Percentiles rank a stretch among this genome's conserved stretches.
Evolutionary conservation across 2,888 invertebrate genomes (phyloP).

Genomic region (Chaetoderma sp.): DNA sequence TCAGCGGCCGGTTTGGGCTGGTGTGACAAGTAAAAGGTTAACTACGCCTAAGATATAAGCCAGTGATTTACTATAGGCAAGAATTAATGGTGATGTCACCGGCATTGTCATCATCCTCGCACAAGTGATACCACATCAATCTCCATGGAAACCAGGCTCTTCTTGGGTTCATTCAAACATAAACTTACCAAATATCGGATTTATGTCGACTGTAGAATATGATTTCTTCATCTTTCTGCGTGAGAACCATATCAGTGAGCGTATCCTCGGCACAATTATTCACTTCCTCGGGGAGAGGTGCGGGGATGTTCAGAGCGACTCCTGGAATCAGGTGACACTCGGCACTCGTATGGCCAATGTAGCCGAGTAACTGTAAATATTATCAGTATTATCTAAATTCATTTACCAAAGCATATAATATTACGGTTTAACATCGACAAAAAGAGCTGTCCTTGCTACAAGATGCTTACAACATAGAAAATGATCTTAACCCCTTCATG

Average conservation of each 20-base stretch:
- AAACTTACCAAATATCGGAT: conserved; percentile 53
- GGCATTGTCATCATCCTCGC: no score
- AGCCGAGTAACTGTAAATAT: conserved; percentile 80
- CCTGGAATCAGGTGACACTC: conserved; percentile 82
- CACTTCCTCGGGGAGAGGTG: conserved; percentile 73
- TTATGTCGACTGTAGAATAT: conserved; percentile 70
- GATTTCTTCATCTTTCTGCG: conserved; percentile 86
- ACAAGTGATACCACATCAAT: no score
- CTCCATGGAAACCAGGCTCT: no score
- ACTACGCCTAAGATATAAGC: no score
- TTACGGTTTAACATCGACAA: not conserved
- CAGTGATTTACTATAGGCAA: no score
- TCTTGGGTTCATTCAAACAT: no score
- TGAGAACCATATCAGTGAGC: conserved; percentile 85
- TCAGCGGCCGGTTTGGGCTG: no score
- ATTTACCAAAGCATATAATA: no score
- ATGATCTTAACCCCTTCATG: no score
- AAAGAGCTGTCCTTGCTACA: not conserved
- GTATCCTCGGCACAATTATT: conserved; percentile 84
- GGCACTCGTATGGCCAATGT: conserved; percentile 91
- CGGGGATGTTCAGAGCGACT: conserved; percentile 83
- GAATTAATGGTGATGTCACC: no score
- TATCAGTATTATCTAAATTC: not conserved
- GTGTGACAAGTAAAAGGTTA: no score
- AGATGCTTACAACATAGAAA: not conserved